phyloP scores from a whole-genome alignment of 2,113 vertebrate species.

The Euleptes europaea region DNA sequence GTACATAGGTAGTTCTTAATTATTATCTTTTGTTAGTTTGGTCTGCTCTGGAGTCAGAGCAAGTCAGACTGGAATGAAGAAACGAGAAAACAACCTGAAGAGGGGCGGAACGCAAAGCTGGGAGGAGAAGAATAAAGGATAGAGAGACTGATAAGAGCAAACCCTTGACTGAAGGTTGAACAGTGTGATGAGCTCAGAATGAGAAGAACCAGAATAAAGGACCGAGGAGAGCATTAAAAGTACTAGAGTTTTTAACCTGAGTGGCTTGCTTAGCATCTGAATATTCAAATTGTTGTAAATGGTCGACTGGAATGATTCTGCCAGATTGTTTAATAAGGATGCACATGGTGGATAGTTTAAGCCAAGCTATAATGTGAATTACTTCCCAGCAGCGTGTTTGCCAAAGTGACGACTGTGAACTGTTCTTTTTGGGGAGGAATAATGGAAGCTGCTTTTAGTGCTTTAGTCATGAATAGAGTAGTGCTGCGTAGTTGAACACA shows the following conservation, averaged over 20 bases:
- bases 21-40: constrained; percentile 83
- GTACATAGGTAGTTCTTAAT: constrained; percentile 74
- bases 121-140: constrained; percentile 82
- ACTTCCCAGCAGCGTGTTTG: constrained; percentile 40
- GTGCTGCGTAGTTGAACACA: neutral
- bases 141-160: constrained; percentile 72
- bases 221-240: constrained; percentile 52
- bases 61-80: constrained; percentile 78
- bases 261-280: constrained; percentile 57
- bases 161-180: constrained; percentile 74
- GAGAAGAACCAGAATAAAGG: constrained; percentile 65
- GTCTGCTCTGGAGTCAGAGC: constrained; percentile 82
- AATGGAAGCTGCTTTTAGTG: constrained; percentile 40
- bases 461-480: constrained; percentile 35
- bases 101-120: constrained; percentile 76
- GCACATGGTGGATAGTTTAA: constrained; percentile 25
- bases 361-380: neutral
- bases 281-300: constrained; percentile 46
- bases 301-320: constrained; percentile 47
- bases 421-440: neutral
- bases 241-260: constrained; percentile 56
- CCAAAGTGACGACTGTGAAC: constrained; percentile 31
- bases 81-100: constrained; percentile 71
- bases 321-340: constrained; percentile 31
- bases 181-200: constrained; percentile 64